Percentiles rank a stretch among this genome's conserved stretches.
Conservation (phyloP, 2,797 vertebrate genomes). For the Micrastur ruficollis region DNA sequence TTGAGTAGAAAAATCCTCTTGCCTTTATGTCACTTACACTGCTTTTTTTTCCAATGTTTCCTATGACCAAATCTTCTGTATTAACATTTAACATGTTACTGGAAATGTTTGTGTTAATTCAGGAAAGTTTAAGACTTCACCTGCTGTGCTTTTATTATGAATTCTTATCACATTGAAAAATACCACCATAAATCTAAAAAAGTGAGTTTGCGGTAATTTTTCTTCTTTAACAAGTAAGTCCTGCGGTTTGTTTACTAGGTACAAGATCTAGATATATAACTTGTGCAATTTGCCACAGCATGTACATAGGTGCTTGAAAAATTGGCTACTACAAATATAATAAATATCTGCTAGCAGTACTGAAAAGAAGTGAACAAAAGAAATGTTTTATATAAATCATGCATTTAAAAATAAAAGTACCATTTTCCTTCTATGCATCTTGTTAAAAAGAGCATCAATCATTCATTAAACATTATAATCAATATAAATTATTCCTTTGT, state of each 20-base stretch:
- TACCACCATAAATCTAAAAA: not conserved
- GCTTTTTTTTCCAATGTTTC: not conserved
- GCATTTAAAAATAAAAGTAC: constrained; percentile 12
- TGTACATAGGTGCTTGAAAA: not conserved
- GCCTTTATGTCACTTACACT: not conserved
- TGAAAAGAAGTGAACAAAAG: not conserved
- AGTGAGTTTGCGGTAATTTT: not conserved
- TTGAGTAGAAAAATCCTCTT: not conserved
- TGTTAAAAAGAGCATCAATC: not conserved
- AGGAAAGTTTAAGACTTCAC: not conserved
- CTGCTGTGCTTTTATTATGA: not conserved
- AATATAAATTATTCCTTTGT: not conserved
- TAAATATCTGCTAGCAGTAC: not conserved
- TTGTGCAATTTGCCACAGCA: not conserved
- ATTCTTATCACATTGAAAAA: not conserved
- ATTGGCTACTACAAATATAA: not conserved
- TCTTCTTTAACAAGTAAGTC: not conserved
- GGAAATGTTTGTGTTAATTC: not conserved
- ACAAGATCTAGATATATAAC: not conserved
- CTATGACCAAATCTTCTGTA: not conserved
- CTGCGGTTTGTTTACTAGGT: not conserved
- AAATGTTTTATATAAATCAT: not conserved
- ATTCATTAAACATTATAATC: not conserved
- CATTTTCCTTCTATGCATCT: not conserved
- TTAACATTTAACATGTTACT: not conserved